phyloP scores from a whole-genome alignment of 2,113 vertebrate genomes.

The Anarhynchus alexandrinus region DNA sequence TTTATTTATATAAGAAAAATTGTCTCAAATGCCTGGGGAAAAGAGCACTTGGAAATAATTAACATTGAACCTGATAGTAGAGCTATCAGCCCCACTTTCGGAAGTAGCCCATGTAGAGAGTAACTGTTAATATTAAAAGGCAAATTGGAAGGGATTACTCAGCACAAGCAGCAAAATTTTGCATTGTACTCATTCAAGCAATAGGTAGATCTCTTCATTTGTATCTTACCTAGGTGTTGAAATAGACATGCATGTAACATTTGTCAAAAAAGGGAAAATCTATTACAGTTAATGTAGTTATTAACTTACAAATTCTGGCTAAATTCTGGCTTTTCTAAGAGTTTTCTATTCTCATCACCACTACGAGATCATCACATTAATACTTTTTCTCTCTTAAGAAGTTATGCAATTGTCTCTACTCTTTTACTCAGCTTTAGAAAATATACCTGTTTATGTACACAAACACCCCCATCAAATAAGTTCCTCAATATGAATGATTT shows the following conservation, averaged over 20 bases:
- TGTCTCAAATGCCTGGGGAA: background rate
- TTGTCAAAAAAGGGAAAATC: background rate
- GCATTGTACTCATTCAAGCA: background rate
- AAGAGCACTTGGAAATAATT: background rate
- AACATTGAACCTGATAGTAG: background rate
- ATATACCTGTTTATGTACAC: background rate
- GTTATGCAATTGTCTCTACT: background rate
- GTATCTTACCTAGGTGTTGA: background rate
- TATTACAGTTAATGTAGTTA: background rate
- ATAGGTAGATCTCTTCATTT: background rate
- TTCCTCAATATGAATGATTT: background rate
- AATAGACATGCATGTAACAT: background rate
- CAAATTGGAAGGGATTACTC: background rate
- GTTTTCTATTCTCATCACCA: background rate
- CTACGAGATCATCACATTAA: background rate
- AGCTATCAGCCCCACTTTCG: background rate
- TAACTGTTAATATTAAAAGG: background rate
- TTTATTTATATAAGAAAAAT: background rate
- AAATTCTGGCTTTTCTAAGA: background rate
- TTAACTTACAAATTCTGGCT: background rate
- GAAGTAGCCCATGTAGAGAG: background rate
- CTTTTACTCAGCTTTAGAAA: background rate
- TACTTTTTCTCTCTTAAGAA: background rate
- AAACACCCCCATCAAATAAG: background rate
- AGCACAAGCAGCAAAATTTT: background rate